phyloP scores from a whole-genome alignment of 2,797 vertebrate genomes.

The Galaxias olidus region DNA sequence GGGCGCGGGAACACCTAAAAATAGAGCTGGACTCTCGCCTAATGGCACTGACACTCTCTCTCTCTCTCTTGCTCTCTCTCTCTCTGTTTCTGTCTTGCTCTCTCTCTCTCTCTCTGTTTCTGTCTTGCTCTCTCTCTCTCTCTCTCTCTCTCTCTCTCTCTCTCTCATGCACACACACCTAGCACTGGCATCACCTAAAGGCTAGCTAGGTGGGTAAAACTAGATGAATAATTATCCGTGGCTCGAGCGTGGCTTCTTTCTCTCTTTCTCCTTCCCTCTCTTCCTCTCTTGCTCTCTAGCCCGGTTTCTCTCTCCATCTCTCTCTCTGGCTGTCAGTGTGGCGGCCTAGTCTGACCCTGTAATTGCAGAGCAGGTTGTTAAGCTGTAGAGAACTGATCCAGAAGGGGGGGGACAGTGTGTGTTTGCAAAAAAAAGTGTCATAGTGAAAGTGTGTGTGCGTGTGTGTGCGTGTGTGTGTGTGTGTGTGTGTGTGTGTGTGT shows the following conservation, averaged over 20 bases:
- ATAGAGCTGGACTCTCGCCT: conserved; percentile 7
- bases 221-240: too few species aligned
- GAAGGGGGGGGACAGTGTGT: background rate
- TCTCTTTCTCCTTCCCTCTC: background rate
- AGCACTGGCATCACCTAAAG: too few species aligned
- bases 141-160: too few species aligned
- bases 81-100: conserved; percentile 15
- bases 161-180: too few species aligned
- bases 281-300: background rate
- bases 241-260: background rate
- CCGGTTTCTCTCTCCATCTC: conserved; percentile 8
- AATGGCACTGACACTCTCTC: background rate
- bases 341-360: conserved; percentile 31
- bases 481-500: conserved; percentile 1
- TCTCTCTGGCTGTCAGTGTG: conserved; percentile 20
- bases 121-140: background rate
- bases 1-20: conserved; percentile 8
- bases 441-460: too few species aligned
- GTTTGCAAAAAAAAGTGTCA: too few species aligned
- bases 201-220: too few species aligned
- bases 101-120: conserved; percentile 12
- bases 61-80: conserved; percentile 13
- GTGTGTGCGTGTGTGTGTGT: background rate
- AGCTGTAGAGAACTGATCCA: conserved; percentile 25
- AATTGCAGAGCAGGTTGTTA: conserved; percentile 35